A percentile compares a stretch with the other conserved stretches of the same genome.
These are phyloP conservation scores for Xylocopa sonorina DNA, from an alignment of 1,140 invertebrate species.

Conservation along the genomic window DNA sequence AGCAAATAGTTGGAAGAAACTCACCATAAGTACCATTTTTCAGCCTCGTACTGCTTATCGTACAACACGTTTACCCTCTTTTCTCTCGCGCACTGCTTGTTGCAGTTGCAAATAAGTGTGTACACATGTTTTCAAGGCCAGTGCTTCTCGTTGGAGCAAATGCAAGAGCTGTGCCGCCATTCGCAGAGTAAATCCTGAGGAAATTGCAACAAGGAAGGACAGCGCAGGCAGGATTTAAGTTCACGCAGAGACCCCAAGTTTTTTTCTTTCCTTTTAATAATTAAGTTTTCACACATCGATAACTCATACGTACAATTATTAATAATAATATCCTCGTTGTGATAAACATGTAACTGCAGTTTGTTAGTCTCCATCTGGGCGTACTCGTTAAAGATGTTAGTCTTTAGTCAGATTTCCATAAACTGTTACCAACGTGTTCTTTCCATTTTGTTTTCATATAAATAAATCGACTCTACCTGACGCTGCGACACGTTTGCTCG, in stretches of 20 bases:
- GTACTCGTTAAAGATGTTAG: conserved; percentile 74
- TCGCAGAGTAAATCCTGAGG: no score
- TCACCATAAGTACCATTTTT: no score
- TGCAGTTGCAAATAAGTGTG: no score
- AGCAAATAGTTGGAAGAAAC: no score
- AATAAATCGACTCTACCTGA: conserved; percentile 63
- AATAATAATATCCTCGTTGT: conserved; percentile 61
- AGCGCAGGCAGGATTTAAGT: conserved; percentile 29
- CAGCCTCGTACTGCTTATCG: no score
- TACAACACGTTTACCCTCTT: no score
- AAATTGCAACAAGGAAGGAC: not conserved
- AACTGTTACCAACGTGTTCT: conserved; percentile 40
- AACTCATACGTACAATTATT: conserved; percentile 65
- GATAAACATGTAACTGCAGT: conserved; percentile 73
- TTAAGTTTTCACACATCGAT: conserved; percentile 63
- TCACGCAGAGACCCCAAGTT: conserved; percentile 62
- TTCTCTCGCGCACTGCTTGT: no score
- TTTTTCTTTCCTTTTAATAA: no score
- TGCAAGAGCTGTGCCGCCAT: no score
- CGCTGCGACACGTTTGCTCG: no score
- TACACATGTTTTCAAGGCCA: no score
- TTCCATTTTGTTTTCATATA: conserved; percentile 71
- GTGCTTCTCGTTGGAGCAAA: no score
- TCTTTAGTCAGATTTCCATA: conserved; percentile 63
- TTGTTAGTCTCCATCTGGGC: conserved; percentile 77